Base-by-base conservation (phyloP, 2,797 vertebrate species). In the Gobionotothen gibberifrons region DNA sequence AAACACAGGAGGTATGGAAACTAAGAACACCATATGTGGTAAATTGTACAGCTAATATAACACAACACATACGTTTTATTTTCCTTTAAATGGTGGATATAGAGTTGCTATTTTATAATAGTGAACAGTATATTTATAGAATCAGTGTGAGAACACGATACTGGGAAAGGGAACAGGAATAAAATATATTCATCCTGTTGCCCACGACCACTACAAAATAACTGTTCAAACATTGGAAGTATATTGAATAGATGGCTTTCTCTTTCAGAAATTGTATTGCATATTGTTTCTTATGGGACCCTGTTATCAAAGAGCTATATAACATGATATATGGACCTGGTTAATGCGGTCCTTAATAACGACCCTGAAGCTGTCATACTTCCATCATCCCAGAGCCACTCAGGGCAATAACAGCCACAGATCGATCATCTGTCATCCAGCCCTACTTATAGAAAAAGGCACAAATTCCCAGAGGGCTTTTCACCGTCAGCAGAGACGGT, bases 381-480 rank as follows among this genome's bases (percentile, higher is more conserved):
- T 3, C 64, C 66, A 47, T 70, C 74, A 61, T 61, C 56, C 52
- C 69, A 56, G 29, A 71, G 54, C 49, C 63, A 74, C 80, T 87
- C 62, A 55, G 7, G 17, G 83, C 75, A 72, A 73, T 77, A 84
- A 76, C 72, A 46, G 76, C 60, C 71, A 68, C 10, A 46, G 70
- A 88, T 88, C 17, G 61, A 87, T 85, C 84, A 81, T 79, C 72
- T 72, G 56, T 81, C 84, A 74, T 64, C 61, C 61, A 44, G 65
- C 21, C 39, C 69, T 48, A n/a, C 74, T 73, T 73, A 78, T 26
- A 69, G 72, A 74, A 75, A 56, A 62, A 52, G 75, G 70, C 74
- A 64, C 44, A 68, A 74, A 79, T 69, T 83, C 84, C 83, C 83
- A 70, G 14, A 32, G 69, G 84, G 70, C 72, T 47, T 77, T 79